Evolutionary conservation across 2,113 vertebrate species (phyloP).

Genomic region (Syngnathus scovelli): DNA sequence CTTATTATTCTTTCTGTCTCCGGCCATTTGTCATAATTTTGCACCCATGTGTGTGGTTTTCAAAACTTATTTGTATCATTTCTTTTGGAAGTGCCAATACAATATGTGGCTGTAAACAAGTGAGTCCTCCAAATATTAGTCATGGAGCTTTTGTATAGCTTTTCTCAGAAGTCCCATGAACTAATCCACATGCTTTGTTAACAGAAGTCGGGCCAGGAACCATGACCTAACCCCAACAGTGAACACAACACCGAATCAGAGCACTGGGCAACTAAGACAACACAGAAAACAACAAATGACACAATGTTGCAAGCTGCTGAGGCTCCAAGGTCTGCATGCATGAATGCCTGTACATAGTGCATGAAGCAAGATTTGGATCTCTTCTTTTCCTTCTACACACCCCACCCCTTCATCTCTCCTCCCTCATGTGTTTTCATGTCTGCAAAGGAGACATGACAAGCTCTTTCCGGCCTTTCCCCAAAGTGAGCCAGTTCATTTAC

Average conservation of each 20-base stretch:
- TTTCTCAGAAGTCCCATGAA: conserved; percentile 28
- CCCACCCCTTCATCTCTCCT: conserved; percentile 9
- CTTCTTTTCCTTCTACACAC: conserved; percentile 2
- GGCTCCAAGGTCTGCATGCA: conserved; percentile 25
- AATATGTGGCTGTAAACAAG: background rate
- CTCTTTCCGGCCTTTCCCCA: conserved; percentile 56
- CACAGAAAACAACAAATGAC: conserved; percentile 39
- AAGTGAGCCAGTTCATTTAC: conserved; percentile 50
- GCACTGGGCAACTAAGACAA: conserved; percentile 24
- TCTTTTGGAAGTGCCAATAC: background rate
- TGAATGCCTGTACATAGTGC: conserved; percentile 27
- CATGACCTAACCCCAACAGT: conserved; percentile 28
- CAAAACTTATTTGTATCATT: background rate
- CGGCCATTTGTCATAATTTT: background rate
- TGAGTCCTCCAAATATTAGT: background rate
- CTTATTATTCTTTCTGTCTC: background rate
- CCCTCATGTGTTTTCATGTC: conserved; percentile 48
- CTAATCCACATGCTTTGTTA: conserved; percentile 17
- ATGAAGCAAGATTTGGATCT: conserved; percentile 27
- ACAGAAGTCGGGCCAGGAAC: conserved; percentile 17
- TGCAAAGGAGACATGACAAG: conserved; percentile 58
- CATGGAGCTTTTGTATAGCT: conserved; percentile 10
- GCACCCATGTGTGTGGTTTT: background rate
- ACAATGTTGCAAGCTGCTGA: conserved; percentile 15
- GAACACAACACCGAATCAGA: conserved; percentile 23